Evolutionary conservation across 1,140 invertebrate genomes (phyloP).

Genomic region (Drosophila hydei): DNA sequence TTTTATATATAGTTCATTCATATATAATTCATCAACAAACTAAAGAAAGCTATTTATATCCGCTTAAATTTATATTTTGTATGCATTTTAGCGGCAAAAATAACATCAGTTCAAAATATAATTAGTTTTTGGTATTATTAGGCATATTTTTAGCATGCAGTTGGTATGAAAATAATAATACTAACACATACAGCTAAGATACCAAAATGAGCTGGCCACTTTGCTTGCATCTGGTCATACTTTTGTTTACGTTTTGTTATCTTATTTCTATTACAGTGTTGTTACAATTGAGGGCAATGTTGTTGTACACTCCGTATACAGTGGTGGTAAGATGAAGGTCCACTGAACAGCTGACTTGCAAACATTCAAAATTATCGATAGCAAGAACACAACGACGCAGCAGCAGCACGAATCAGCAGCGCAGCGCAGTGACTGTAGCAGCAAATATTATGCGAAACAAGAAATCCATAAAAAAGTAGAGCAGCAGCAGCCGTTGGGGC

Average conservation of each 20-base stretch:
- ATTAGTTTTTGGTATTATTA: too few relatives aligned
- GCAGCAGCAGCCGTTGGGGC: conserved; percentile 41
- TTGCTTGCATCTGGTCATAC: conserved; percentile 17
- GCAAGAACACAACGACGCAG: conserved; percentile 36
- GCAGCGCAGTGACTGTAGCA: conserved; percentile 17
- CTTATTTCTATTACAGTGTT: conserved; percentile 14
- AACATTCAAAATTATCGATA: conserved; percentile 35
- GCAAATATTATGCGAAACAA: conserved; percentile 53
- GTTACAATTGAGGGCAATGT: conserved; percentile 25
- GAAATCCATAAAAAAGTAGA: conserved; percentile 59
- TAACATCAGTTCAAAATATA: too few relatives aligned
- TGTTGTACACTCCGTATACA: conserved; percentile 13
- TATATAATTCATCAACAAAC: too few relatives aligned
- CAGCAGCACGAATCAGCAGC: conserved; percentile 23
- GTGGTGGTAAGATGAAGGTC: conserved; percentile 27
- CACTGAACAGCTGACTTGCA: conserved; percentile 29
- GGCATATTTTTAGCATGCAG: neutral
- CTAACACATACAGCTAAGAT: neutral
- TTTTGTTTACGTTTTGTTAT: conserved; percentile 34
- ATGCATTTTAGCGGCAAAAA: too few relatives aligned
- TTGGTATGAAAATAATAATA: neutral
- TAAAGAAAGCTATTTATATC: too few relatives aligned
- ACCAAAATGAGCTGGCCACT: neutral
- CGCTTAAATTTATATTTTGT: too few relatives aligned
- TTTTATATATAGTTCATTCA: too few relatives aligned